Percentiles rank a stretch among this genome's conserved stretches.
phyloP scores from a whole-genome alignment of 2,797 vertebrate genomes.

The Taenioides sp. region DNA sequence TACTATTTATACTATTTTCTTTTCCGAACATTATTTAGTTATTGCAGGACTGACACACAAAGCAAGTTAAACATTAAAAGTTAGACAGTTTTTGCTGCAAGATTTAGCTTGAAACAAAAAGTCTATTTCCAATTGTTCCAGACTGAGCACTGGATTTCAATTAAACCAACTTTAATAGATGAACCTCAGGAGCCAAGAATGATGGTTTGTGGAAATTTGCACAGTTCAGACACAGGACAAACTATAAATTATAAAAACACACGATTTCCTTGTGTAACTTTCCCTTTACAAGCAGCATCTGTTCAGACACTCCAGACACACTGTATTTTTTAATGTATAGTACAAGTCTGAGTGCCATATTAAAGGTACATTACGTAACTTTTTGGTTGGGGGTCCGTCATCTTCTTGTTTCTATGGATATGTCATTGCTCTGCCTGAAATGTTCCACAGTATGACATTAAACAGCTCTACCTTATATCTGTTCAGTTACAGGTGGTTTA shows the following conservation, averaged over 20 bases:
- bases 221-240: conserved; percentile 42
- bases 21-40: not conserved
- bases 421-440: no score
- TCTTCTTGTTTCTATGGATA: no score
- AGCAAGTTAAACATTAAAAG: not conserved
- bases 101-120: not conserved
- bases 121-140: conserved; percentile 11
- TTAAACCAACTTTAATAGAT: conserved; percentile 39
- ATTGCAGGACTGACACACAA: not conserved
- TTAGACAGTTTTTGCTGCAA: not conserved
- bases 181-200: conserved; percentile 29
- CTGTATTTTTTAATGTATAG: conserved; percentile 18
- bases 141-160: conserved; percentile 31
- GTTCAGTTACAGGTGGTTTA: no score
- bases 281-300: conserved; percentile 41
- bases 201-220: conserved; percentile 44
- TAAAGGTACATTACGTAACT: no score
- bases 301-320: conserved; percentile 24
- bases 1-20: not conserved
- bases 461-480: no score
- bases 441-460: no score
- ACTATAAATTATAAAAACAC: conserved; percentile 52
- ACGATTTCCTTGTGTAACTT: conserved; percentile 49
- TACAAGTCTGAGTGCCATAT: conserved; percentile 17
- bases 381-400: no score